These are phyloP conservation scores for Entosphenus tridentatus DNA, from an alignment of 2,113 vertebrate genomes.

Conservation along the genomic window DNA sequence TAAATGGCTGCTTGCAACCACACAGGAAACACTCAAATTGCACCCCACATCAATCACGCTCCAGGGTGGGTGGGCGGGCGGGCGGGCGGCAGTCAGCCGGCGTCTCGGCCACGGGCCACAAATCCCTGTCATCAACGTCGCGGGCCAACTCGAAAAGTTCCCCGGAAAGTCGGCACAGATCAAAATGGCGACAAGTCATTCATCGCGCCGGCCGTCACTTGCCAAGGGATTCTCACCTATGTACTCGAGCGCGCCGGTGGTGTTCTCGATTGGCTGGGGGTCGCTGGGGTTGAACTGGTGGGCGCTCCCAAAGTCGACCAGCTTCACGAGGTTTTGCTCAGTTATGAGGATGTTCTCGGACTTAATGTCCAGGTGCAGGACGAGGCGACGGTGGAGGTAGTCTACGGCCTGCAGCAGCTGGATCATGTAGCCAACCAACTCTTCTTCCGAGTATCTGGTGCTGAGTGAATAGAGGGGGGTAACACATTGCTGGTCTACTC, in stretches of 20 bases:
- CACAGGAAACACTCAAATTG: too few relatives aligned
- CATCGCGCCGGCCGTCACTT: too few relatives aligned
- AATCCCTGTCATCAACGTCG: too few relatives aligned
- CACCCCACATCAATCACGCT: too few relatives aligned
- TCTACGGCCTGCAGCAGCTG: constrained; percentile 82
- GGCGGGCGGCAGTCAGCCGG: too few relatives aligned
- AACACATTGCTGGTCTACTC: too few relatives aligned
- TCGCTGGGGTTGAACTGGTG: constrained; percentile 74
- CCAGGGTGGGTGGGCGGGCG: too few relatives aligned
- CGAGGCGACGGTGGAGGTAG: constrained; percentile 53
- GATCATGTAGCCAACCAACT: constrained; percentile 55
- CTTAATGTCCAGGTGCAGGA: constrained; percentile 85
- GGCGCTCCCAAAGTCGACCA: constrained; percentile 79
- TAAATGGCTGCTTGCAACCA: too few relatives aligned
- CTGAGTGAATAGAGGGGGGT: constrained; percentile 18
- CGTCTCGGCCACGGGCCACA: too few relatives aligned
- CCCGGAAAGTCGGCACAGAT: too few relatives aligned
- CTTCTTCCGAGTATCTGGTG: constrained; percentile 87
- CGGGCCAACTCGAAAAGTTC: too few relatives aligned
- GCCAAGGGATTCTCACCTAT: constrained; percentile 45
- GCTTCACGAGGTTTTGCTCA: constrained; percentile 59
- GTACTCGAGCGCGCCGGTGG: constrained; percentile 64
- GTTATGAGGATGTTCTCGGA: constrained; percentile 69
- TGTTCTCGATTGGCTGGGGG: constrained; percentile 49
- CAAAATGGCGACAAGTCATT: too few relatives aligned